Evolutionary conservation across 2,888 invertebrate genomes (phyloP).

Genomic region (Campoletis raptor): DNA sequence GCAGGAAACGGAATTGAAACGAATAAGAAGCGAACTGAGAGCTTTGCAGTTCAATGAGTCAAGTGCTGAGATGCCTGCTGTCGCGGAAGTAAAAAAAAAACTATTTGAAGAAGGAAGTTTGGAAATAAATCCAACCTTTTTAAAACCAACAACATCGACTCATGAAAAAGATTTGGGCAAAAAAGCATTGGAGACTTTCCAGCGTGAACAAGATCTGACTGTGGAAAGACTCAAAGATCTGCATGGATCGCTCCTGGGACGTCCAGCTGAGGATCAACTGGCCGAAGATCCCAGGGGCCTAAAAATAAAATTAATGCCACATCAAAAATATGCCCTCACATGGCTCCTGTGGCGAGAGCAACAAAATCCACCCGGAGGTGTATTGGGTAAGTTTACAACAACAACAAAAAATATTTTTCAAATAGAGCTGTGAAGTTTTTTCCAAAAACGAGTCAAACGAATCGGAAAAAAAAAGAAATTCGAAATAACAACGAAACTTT

Average conservation of each 20-base stretch:
- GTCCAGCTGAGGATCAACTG: slow-evolving; percentile 87
- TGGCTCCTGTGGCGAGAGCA: slow-evolving; percentile 96
- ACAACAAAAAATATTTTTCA: not conserved
- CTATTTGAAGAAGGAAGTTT: slow-evolving; percentile 47
- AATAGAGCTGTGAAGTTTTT: too few species aligned
- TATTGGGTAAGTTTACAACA: slow-evolving; percentile 88
- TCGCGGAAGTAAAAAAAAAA: not conserved
- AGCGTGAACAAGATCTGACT: slow-evolving; percentile 89
- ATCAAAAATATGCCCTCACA: slow-evolving; percentile 94
- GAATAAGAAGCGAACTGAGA: slow-evolving; percentile 85
- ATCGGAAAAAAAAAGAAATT: too few species aligned
- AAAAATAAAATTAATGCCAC: slow-evolving; percentile 90
- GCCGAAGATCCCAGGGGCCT: slow-evolving; percentile 89
- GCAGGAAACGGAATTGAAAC: slow-evolving; percentile 85
- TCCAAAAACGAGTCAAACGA: too few species aligned
- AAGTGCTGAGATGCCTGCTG: not conserved
- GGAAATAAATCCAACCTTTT: slow-evolving; percentile 32
- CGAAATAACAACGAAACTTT: too few species aligned
- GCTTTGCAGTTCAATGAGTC: slow-evolving; percentile 33
- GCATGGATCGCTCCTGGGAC: slow-evolving; percentile 89
- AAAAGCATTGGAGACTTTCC: slow-evolving; percentile 89
- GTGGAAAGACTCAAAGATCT: slow-evolving; percentile 90
- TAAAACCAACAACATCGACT: slow-evolving; percentile 51
- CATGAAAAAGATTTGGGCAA: slow-evolving; percentile 73
- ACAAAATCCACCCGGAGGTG: slow-evolving; percentile 94